Percentiles rank a stretch among this genome's conserved stretches.
Conservation (phyloP, 2,888 invertebrate genomes). For the Dicroscelio sp. region DNA sequence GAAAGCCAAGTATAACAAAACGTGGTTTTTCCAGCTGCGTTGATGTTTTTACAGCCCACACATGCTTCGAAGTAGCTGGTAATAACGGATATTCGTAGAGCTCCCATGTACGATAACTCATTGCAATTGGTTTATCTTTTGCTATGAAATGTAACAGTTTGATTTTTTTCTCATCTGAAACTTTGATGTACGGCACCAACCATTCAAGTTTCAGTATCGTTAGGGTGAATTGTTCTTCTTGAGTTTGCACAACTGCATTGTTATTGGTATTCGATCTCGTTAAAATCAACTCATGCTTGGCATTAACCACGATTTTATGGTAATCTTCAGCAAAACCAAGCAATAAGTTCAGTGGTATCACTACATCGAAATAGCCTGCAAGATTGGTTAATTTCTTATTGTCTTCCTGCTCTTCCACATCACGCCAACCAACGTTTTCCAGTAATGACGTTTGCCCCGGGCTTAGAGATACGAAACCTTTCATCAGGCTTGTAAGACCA, state of each 20-base stretch:
- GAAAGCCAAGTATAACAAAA: slow-evolving; percentile 85
- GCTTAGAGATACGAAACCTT: slow-evolving; percentile 77
- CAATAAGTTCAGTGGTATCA: slow-evolving; percentile 87
- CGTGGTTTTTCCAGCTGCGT: slow-evolving; percentile 40
- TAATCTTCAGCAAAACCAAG: too few species aligned
- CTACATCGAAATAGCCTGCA: slow-evolving; percentile 86
- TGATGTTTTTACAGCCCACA: slow-evolving; percentile 39
- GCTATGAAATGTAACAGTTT: slow-evolving; percentile 29
- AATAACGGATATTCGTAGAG: slow-evolving; percentile 16
- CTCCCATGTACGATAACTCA: slow-evolving; percentile 46
- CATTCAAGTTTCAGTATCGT: slow-evolving; percentile 22
- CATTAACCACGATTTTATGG: too few species aligned
- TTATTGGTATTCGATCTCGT: slow-evolving; percentile 11
- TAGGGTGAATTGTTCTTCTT: slow-evolving; percentile 8
- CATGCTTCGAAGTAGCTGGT: not conserved
- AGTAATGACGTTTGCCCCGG: not conserved
- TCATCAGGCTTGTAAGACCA: slow-evolving; percentile 75
- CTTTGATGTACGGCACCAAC: slow-evolving; percentile 21
- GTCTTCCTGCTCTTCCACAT: slow-evolving; percentile 27
- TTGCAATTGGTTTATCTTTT: slow-evolving; percentile 32
- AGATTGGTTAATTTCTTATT: slow-evolving; percentile 58
- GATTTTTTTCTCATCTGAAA: slow-evolving; percentile 28
- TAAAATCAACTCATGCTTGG: slow-evolving; percentile 68
- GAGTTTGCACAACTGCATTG: slow-evolving; percentile 16
- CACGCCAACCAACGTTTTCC: slow-evolving; percentile 86